Evolutionary conservation across 2,888 invertebrate species (phyloP), one percentile per base, ranked within the genome.

Genomic region (Harmothoe impar): DNA sequence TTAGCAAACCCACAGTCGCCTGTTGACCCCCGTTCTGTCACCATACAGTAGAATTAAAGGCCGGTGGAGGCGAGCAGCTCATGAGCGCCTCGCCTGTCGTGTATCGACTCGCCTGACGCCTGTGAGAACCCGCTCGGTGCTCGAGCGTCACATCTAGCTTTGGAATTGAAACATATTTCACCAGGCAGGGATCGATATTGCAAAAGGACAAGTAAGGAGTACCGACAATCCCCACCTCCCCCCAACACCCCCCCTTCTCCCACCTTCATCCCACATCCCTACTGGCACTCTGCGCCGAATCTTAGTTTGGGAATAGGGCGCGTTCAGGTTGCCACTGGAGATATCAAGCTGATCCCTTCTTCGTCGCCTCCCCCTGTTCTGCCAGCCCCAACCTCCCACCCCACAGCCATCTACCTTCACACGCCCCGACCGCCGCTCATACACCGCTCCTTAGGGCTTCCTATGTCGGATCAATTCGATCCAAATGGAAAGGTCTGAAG

Each of bases 161-260:
- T 35, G 17, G 43, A 81, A 81, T 81, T 35, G 81, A 77, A 43
- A n/a, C 35, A 81, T 81, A 43, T 81, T 81, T 81, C 43, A 81
- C 7, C 81, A 17, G 10, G 23, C 7, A 25, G 43, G 5, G 17
- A 81, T 43, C 43, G 33, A 81, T 81, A 81, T 81, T 35, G 35
- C 12, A 15, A 81, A 81, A 81, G 43, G 33, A 81, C 35, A 81
- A 81, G 43, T n/a, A 25, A 12, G 33, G 43, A 62, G 43, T 10
- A 15, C 77, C 25, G 77, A 62, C 31, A 77, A 77, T 17, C 84
- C n/a, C n/a, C n/a, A n/a, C n/a, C 43, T 43, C 51, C 43, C 84
- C 43, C 43, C 43, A 43, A 43, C 43, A 43, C 43, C 43, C 43
- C 43, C 43, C 10, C 10, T 43, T 43, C 84, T 17, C 84, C 29